Conservation (phyloP, 2,113 vertebrate species). For the Calidris pugnax region DNA sequence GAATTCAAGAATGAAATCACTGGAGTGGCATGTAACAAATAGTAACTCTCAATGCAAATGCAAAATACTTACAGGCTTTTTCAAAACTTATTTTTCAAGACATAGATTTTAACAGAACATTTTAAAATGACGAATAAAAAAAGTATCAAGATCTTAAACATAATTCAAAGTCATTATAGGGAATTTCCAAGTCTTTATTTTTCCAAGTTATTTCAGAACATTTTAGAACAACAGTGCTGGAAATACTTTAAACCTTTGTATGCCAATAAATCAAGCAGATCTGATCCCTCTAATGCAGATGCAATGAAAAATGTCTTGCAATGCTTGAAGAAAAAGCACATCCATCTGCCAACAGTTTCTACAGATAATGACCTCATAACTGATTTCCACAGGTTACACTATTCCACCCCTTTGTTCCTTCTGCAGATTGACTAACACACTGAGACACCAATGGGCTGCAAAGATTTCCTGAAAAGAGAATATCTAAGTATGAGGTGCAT, state of each 20-base stretch:
- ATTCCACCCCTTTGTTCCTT: background rate
- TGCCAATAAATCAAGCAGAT: background rate
- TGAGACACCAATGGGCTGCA: background rate
- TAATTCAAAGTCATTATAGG: background rate
- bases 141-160: rapidly evolving
- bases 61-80: background rate
- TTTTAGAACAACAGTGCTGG: background rate
- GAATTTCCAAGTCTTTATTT: background rate
- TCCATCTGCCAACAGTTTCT: background rate
- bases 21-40: background rate
- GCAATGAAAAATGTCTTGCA: background rate
- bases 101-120: background rate
- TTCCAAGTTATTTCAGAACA: background rate
- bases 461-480: background rate
- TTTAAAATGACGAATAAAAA: background rate
- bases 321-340: background rate
- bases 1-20: background rate
- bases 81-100: background rate
- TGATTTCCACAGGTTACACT: background rate
- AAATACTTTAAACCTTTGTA: background rate
- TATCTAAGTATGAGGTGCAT: background rate
- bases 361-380: background rate
- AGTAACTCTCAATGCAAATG: background rate
- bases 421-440: background rate
- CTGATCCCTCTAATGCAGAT: background rate